A percentile compares a stretch with the other conserved stretches of the same genome.
Evolutionary conservation across 2,113 vertebrate genomes (phyloP).

Genomic region (Dasypus novemcinctus): DNA sequence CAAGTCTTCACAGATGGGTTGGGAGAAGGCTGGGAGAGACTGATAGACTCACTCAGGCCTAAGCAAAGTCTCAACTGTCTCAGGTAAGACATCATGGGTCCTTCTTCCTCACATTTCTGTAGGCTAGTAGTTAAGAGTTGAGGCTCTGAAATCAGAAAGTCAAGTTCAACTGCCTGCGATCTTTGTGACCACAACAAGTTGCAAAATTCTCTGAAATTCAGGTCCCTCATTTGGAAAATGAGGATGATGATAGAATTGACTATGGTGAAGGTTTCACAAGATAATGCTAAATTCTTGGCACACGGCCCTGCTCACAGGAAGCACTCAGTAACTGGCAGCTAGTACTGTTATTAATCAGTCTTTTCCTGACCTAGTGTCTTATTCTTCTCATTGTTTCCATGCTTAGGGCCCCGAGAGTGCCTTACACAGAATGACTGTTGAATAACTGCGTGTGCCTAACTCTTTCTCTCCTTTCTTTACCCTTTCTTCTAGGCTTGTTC

Average conservation of each 20-base stretch:
- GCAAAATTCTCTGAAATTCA: constrained; percentile 6
- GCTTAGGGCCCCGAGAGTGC: neutral
- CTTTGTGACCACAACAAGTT: neutral
- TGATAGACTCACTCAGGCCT: neutral
- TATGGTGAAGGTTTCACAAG: neutral
- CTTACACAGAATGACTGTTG: neutral
- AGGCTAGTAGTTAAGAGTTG: neutral
- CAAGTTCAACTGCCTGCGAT: neutral
- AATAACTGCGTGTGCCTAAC: neutral
- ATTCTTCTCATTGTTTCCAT: neutral
- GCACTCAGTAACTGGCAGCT: neutral
- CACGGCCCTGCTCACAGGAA: neutral
- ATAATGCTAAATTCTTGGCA: neutral
- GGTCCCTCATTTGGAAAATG: neutral
- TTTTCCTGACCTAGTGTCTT: neutral
- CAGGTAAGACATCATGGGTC: neutral
- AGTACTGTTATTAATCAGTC: neutral
- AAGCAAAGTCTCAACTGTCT: neutral
- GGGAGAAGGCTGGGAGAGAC: neutral
- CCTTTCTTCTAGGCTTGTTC: neutral
- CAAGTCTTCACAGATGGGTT: neutral
- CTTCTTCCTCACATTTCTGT: neutral
- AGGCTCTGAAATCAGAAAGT: neutral
- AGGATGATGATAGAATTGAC: neutral
- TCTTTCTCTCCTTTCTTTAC: neutral